phyloP scores from a whole-genome alignment of 2,797 vertebrate species.

The Leuciscus waleckii region DNA sequence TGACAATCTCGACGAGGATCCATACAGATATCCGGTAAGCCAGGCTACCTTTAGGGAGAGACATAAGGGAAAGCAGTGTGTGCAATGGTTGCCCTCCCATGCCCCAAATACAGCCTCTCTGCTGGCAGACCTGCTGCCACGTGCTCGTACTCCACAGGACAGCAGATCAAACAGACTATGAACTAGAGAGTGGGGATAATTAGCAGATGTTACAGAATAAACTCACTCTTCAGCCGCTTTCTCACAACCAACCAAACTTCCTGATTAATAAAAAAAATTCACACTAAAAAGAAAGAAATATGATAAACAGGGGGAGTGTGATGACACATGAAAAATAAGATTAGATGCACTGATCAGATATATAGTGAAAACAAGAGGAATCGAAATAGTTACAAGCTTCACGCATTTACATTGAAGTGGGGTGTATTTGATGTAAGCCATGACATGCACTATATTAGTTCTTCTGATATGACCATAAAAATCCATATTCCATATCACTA shows the following conservation, averaged over 20 bases:
- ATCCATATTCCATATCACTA: slow-evolving; percentile 26
- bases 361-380: slow-evolving; percentile 9
- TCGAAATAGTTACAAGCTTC: background rate
- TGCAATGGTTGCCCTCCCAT: slow-evolving; percentile 23
- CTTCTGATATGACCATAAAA: slow-evolving; percentile 5
- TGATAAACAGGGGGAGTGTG: background rate
- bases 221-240: slow-evolving; percentile 61
- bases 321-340: slow-evolving; percentile 4
- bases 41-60: slow-evolving; percentile 6
- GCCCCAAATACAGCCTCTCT: slow-evolving; percentile 68
- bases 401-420: background rate
- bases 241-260: slow-evolving; percentile 19
- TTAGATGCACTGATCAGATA: slow-evolving; percentile 26
- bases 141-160: slow-evolving; percentile 76
- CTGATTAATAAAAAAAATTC: slow-evolving; percentile 39
- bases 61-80: slow-evolving; percentile 17
- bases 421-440: slow-evolving; percentile 14
- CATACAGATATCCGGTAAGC: slow-evolving; percentile 60
- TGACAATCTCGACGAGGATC: slow-evolving; percentile 65
- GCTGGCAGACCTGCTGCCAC: slow-evolving; percentile 43
- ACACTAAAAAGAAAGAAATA: slow-evolving; percentile 11
- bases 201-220: slow-evolving; percentile 82
- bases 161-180: slow-evolving; percentile 82
- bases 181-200: slow-evolving; percentile 82
- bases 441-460: slow-evolving; percentile 1